These are phyloP conservation scores for Neodiprion virginianus DNA, from an alignment of 1,140 invertebrate species.

Conservation along the genomic window DNA sequence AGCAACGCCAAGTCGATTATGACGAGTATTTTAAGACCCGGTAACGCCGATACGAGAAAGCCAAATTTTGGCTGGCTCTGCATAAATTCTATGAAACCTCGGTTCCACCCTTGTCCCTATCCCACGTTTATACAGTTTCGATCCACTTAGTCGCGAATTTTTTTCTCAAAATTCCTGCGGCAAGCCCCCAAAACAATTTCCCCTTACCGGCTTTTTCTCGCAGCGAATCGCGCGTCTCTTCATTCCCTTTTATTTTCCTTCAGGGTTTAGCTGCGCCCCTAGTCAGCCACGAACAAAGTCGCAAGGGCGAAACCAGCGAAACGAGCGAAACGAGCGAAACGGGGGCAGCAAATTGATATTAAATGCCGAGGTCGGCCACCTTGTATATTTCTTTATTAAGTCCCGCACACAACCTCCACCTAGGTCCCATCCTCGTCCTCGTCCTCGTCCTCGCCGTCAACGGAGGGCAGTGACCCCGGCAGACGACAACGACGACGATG, in stretches of 20 bases:
- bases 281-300: constrained; percentile 19
- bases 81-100: no score
- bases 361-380: constrained; percentile 55
- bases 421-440: neutral
- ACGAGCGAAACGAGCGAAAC: constrained; percentile 28
- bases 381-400: constrained; percentile 57
- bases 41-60: no score
- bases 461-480: no score
- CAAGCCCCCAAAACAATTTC: neutral
- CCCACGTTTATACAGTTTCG: no score
- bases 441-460: neutral
- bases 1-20: no score
- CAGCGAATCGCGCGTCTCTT: constrained; percentile 24
- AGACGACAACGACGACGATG: neutral
- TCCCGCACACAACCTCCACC: constrained; percentile 31
- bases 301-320: constrained; percentile 27
- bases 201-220: constrained; percentile 9
- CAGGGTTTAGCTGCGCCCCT: constrained; percentile 28
- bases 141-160: no score
- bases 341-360: constrained; percentile 55
- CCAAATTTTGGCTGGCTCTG: no score
- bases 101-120: no score
- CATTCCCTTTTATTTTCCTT: constrained; percentile 35
- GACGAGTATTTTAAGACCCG: no score
- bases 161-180: no score